Conservation (phyloP, 2,888 invertebrate genomes). For the Biston stratarius region DNA sequence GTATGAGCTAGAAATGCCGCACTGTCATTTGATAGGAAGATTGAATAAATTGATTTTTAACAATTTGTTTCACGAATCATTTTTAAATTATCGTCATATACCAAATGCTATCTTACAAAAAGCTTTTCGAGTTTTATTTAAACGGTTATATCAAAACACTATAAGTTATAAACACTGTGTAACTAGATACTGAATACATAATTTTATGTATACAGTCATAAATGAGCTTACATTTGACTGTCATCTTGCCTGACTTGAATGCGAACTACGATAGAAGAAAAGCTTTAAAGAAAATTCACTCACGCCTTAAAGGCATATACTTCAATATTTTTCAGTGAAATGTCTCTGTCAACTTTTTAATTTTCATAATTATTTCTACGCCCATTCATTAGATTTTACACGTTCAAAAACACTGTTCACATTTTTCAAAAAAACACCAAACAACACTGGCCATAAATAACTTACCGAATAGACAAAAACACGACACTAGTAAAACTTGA, state of each 20-base stretch:
- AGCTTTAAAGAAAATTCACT: too few species aligned
- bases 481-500: conserved; percentile 32
- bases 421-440: conserved; percentile 10
- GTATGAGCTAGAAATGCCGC: background rate
- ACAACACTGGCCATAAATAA: conserved; percentile 29
- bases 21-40: conserved; percentile 15
- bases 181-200: too few species aligned
- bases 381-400: background rate
- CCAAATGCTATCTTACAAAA: background rate
- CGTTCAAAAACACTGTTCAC: background rate
- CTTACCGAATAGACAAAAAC: conserved; percentile 41
- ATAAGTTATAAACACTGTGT: too few species aligned
- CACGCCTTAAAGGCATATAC: too few species aligned
- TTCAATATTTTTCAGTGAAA: background rate
- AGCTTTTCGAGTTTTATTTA: background rate
- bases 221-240: too few species aligned
- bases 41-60: too few species aligned
- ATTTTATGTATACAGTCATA: too few species aligned
- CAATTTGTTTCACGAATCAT: background rate
- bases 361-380: background rate
- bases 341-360: background rate
- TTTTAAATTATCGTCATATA: background rate
- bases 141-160: too few species aligned
- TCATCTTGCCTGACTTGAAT: too few species aligned
- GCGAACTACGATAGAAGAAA: too few species aligned